Conservation (phyloP, 2,797 vertebrate genomes). For the Fistularia commersonii region DNA sequence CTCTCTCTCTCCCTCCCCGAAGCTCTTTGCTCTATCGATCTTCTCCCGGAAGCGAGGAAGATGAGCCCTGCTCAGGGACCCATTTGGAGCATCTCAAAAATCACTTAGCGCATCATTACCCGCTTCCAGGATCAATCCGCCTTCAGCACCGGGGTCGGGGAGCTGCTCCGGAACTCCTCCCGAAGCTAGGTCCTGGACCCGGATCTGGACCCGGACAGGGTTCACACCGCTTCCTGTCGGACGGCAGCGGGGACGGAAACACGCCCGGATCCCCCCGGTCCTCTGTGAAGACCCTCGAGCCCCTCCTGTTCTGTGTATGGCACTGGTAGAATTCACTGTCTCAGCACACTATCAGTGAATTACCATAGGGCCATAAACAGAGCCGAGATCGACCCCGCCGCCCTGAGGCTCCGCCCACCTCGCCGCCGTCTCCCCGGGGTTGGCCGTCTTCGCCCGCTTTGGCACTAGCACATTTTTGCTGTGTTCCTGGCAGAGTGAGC, state of each 20-base stretch:
- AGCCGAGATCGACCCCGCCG: slow-evolving; percentile 92
- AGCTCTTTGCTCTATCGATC: slow-evolving; percentile 78
- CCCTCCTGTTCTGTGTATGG: slow-evolving; percentile 99
- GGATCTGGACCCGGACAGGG: no score
- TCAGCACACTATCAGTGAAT: slow-evolving; percentile 97
- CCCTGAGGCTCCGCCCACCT: slow-evolving; percentile 12
- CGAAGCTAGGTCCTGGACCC: no score
- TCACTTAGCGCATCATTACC: slow-evolving; percentile 73
- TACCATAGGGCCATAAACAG: slow-evolving; percentile 99
- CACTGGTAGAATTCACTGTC: slow-evolving; percentile 99
- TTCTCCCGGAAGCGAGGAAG: slow-evolving; percentile 72
- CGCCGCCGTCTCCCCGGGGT: neutral
- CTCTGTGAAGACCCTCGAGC: slow-evolving; percentile 61
- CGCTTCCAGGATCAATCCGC: slow-evolving; percentile 68
- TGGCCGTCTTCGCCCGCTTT: slow-evolving; percentile 85
- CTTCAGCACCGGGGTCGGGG: slow-evolving; percentile 20
- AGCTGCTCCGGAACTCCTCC: no score
- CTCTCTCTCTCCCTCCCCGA: slow-evolving; percentile 22
- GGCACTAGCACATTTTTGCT: slow-evolving; percentile 99
- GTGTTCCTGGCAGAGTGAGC: slow-evolving; percentile 87
- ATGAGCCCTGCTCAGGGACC: slow-evolving; percentile 75
- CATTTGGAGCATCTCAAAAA: slow-evolving; percentile 79
- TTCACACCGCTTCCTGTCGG: no score
- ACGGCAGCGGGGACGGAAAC: no score
- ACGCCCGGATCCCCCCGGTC: no score